Conservation (phyloP, 2,113 vertebrate genomes). For the Silurus meridionalis region DNA sequence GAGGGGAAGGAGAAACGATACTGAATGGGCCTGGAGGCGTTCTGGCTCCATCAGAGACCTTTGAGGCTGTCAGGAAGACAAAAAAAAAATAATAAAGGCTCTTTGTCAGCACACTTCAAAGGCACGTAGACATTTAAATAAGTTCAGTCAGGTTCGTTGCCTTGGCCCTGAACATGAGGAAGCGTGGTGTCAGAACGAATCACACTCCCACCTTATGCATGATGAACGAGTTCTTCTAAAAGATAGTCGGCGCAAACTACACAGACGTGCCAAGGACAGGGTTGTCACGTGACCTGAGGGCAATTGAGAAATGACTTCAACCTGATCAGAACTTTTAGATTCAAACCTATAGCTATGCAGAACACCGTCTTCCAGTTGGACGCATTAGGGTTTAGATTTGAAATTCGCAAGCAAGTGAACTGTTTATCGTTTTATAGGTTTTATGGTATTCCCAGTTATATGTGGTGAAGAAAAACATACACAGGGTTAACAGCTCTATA, state of each 20-base stretch:
- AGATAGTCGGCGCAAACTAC: not conserved
- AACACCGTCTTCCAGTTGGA: not conserved
- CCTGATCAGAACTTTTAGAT: not conserved
- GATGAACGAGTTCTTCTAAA: constrained; percentile 54
- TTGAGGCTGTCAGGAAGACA: constrained; percentile 59
- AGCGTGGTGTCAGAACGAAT: constrained; percentile 57
- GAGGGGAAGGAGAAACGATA: constrained; percentile 66
- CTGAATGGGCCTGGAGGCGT: constrained; percentile 70
- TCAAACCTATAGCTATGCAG: not conserved
- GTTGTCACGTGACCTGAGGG: not conserved
- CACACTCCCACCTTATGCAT: constrained; percentile 51
- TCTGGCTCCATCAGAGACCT: constrained; percentile 70
- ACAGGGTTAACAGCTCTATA: not conserved
- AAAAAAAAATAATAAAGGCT: constrained; percentile 36
- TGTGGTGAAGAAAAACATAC: no score
- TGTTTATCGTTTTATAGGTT: no score
- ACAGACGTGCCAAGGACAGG: constrained; percentile 3
- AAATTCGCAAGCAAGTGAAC: not conserved
- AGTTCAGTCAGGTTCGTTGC: constrained; percentile 48
- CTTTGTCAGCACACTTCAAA: constrained; percentile 67
- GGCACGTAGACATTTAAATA: constrained; percentile 58
- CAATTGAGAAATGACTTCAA: not conserved
- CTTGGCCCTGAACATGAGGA: constrained; percentile 45
- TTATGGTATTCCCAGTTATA: no score
- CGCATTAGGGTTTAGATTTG: not conserved